Conservation (phyloP, 2,888 invertebrate genomes). For the Plebejus anna region DNA sequence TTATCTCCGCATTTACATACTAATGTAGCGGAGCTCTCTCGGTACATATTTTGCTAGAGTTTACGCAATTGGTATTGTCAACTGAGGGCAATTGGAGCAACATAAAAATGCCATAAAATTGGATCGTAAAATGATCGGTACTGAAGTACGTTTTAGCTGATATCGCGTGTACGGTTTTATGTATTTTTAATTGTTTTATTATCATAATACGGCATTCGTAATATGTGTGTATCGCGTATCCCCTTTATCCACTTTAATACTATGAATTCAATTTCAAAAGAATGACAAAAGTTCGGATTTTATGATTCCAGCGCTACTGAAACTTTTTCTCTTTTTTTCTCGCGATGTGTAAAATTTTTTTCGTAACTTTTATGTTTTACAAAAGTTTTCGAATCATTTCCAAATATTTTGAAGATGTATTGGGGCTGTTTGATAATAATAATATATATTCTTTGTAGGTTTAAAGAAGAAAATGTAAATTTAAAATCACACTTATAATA, state of each 20-base stretch:
- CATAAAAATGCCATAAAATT: conserved; percentile 73
- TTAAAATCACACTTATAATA: too few species aligned
- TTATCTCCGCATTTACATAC: conserved; percentile 65
- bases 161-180: conserved; percentile 46
- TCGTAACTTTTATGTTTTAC: background rate
- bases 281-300: conserved; percentile 69
- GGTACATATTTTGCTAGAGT: conserved; percentile 70
- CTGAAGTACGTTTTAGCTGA: conserved; percentile 52
- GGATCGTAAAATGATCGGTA: conserved; percentile 72
- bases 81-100: conserved; percentile 66
- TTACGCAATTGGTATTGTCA: conserved; percentile 70
- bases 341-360: conserved; percentile 10
- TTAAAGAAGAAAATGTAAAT: background rate
- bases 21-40: conserved; percentile 59
- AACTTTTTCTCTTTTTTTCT: conserved; percentile 21
- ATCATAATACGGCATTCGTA: conserved; percentile 11
- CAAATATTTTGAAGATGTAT: background rate
- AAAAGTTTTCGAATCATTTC: background rate
- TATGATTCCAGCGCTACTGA: conserved; percentile 49
- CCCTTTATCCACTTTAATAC: conserved; percentile 9
- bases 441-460: background rate
- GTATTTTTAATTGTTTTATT: conserved; percentile 29
- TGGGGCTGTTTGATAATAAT: background rate
- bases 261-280: conserved; percentile 42
- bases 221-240: conserved; percentile 4